Percentiles rank a stretch among this genome's conserved stretches.
These are phyloP conservation scores for Microcebus tavaratra DNA, from an alignment of 2,113 vertebrate species.

Conservation along the genomic window DNA sequence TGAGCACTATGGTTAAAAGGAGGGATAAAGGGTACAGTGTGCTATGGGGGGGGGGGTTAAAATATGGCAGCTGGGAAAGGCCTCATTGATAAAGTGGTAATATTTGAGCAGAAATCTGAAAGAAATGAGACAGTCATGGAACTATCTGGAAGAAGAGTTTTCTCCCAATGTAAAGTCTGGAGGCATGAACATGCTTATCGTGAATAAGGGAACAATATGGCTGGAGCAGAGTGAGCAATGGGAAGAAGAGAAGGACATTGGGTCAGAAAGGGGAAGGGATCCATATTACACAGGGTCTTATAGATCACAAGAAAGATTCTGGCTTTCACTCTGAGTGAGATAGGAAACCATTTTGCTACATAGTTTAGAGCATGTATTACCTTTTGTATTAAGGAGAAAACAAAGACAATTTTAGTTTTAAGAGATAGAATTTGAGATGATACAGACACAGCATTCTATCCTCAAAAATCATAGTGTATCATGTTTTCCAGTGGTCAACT, in stretches of 20 bases:
- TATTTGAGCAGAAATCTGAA: not conserved
- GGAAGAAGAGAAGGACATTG: not conserved
- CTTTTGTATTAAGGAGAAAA: not conserved
- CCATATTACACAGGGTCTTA: not conserved
- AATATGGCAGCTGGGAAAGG: not conserved
- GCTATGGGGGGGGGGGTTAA: not conserved
- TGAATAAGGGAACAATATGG: not conserved
- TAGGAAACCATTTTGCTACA: not conserved
- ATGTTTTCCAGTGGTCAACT: not conserved
- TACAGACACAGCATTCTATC: not conserved
- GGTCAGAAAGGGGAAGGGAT: not conserved
- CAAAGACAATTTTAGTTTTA: not conserved
- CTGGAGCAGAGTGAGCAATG: not conserved
- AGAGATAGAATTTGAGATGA: not conserved
- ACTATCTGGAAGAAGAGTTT: not conserved
- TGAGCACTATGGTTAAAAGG: not conserved
- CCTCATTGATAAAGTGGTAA: not conserved
- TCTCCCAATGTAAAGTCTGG: not conserved
- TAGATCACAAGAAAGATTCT: not conserved
- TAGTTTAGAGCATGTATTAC: not conserved
- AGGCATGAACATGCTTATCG: not conserved
- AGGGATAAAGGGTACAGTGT: not conserved
- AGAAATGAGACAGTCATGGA: not conserved
- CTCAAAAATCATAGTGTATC: not conserved
- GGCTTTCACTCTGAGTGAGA: not conserved